phyloP scores from a whole-genome alignment of 2,113 vertebrate species.

The Leptobrachium ailaonicum region DNA sequence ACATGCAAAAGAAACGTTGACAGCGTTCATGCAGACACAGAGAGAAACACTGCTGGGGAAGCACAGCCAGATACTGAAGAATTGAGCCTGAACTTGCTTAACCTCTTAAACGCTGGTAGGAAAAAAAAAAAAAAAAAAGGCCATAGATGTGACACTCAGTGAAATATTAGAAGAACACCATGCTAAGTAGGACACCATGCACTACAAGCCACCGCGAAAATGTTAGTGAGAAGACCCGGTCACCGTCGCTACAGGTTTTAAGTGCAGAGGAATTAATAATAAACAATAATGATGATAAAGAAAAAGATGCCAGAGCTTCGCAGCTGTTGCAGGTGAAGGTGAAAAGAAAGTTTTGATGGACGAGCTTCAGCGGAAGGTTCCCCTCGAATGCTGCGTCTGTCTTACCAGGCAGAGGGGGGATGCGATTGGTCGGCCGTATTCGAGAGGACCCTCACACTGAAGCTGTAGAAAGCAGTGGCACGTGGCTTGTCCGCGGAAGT shows the following conservation, averaged over 20 bases:
- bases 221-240: constrained; percentile 54
- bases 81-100: constrained; percentile 66
- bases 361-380: not conserved
- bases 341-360: constrained; percentile 6
- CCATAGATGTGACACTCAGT: constrained; percentile 95
- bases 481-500: not conserved
- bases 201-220: constrained; percentile 55
- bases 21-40: constrained; percentile 61
- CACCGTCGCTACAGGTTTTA: fast-evolving
- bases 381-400: not conserved
- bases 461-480: not conserved
- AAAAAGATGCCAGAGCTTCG: not conserved
- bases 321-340: not conserved
- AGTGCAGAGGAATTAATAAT: not conserved
- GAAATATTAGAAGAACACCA: constrained; percentile 77
- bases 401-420: constrained; percentile 26
- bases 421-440: not conserved
- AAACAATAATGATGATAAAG: too few relatives aligned
- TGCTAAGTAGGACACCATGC: constrained; percentile 73
- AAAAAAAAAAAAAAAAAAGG: constrained; percentile 55
- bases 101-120: constrained; percentile 59
- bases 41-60: constrained; percentile 56
- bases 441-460: not conserved
- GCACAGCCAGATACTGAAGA: constrained; percentile 57
- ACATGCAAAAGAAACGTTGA: constrained; percentile 60